A percentile compares a stretch with the other conserved stretches of the same genome.
Evolutionary conservation across 2,113 vertebrate species (phyloP).

Genomic region (Neoarius graeffei): DNA sequence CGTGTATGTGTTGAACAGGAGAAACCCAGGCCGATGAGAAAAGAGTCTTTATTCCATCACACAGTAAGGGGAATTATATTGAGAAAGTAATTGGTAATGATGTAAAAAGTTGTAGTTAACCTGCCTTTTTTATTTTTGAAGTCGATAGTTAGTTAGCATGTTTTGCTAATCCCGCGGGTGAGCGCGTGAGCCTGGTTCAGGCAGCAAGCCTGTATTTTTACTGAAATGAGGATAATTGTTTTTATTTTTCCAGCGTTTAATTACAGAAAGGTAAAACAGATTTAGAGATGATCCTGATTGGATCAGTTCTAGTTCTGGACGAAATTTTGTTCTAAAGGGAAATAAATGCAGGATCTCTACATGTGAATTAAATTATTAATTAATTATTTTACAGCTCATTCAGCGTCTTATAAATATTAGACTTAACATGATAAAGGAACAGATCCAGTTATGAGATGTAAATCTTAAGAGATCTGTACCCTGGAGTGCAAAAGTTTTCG

Average conservation of each 20-base stretch:
- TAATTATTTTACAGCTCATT: too few species aligned
- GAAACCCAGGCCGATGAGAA: neutral
- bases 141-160: neutral
- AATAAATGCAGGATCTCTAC: too few species aligned
- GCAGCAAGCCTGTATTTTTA: neutral
- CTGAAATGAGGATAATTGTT: neutral
- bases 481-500: neutral
- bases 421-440: neutral
- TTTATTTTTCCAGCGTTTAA: neutral
- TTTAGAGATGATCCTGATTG: too few species aligned
- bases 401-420: neutral
- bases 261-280: neutral
- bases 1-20: neutral
- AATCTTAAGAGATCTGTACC: neutral
- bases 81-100: neutral
- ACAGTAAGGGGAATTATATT: neutral
- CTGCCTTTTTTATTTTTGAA: too few species aligned
- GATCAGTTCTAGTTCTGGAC: neutral
- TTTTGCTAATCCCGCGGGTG: neutral
- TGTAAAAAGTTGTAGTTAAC: neutral
- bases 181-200: neutral
- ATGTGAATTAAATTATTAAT: too few species aligned
- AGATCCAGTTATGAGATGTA: neutral
- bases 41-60: neutral
- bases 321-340: too few species aligned